A percentile compares a stretch with the other conserved stretches of the same genome.
Conservation (phyloP, 2,113 vertebrate species). For the Misgurnus anguillicaudatus region DNA sequence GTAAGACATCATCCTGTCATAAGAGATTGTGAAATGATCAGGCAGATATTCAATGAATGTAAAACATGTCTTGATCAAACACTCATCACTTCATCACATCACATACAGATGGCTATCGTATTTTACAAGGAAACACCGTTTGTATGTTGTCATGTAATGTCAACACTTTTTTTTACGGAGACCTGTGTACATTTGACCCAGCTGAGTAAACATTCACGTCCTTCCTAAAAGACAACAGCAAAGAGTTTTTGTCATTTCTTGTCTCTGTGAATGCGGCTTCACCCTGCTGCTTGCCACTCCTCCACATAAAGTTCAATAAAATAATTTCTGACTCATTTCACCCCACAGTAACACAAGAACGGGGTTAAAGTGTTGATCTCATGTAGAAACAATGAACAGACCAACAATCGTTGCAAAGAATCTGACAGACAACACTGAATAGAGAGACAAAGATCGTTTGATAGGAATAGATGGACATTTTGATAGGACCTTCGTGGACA, state of each 20-base stretch:
- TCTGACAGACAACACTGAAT: constrained; percentile 59
- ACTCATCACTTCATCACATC: too few relatives aligned
- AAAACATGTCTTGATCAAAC: too few relatives aligned
- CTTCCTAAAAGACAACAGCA: background rate
- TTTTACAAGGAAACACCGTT: background rate
- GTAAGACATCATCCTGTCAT: too few relatives aligned
- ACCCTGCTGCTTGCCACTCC: too few relatives aligned
- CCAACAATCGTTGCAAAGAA: constrained; percentile 62
- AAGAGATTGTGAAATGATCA: too few relatives aligned
- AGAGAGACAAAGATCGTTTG: constrained; percentile 59
- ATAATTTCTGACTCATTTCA: too few relatives aligned
- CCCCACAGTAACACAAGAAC: background rate
- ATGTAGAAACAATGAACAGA: constrained; percentile 50
- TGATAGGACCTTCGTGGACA: constrained; percentile 55
- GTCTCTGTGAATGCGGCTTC: too few relatives aligned
- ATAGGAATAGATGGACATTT: constrained; percentile 58
- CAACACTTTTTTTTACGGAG: background rate
- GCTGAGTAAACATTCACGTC: constrained; percentile 62
- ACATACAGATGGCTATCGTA: too few relatives aligned
- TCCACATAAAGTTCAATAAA: too few relatives aligned
- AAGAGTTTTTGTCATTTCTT: background rate
- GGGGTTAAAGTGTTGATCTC: constrained; percentile 45
- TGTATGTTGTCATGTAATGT: background rate
- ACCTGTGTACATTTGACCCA: constrained; percentile 22
- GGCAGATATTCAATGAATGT: too few relatives aligned